Evolutionary conservation across 1,140 invertebrate genomes (phyloP), one percentile per base, ranked within the genome.

Genomic region (Spodoptera litura): DNA sequence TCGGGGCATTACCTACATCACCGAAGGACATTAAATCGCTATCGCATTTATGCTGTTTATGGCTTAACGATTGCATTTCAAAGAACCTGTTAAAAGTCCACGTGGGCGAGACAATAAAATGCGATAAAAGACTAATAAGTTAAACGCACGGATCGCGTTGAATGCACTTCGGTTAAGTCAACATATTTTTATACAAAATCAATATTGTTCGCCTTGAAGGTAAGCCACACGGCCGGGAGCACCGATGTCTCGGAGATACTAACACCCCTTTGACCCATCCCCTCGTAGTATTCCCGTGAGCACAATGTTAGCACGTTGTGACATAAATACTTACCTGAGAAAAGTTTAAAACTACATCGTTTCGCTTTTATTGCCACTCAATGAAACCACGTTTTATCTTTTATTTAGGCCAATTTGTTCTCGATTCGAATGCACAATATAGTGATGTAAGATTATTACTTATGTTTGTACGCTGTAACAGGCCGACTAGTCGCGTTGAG

Each of bases 281-380:
- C 87, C 81, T 85, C 78, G 81, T 83, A 86, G 71, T 83, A 79
- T 83, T 87, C 87, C 85, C 87, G 66, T 76, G 84, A 85, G 89
- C 82, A 86, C 83, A 83, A 87, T 88, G 85, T 91, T 91, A 89
- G 84, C 88, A 88, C 87, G 81, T 83, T 81, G 86, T 89, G 87
- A 89, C 89, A 89, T 89, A 93, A 88, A 92, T 91, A 90, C 89
- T 89, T 87, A 91, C 85, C 87, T 88, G 84, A 84, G 85, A 84
- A 86, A 91, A 88, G 64, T 88, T 91, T 90, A 88, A 38, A 93
- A 89, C 86, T 82, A 82, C 83, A 87, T 86, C 82, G 85, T 85
- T 87, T 85, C 83, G 76, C 85, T 89, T 90, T 91, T 90, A 90
- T 90, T 88, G 83, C 83, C 82, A 81, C 83, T 87, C 80, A 81